Percentiles rank a stretch among this genome's conserved stretches.
phyloP scores from a whole-genome alignment of 2,888 invertebrate genomes.

The Anticlea derivata region DNA sequence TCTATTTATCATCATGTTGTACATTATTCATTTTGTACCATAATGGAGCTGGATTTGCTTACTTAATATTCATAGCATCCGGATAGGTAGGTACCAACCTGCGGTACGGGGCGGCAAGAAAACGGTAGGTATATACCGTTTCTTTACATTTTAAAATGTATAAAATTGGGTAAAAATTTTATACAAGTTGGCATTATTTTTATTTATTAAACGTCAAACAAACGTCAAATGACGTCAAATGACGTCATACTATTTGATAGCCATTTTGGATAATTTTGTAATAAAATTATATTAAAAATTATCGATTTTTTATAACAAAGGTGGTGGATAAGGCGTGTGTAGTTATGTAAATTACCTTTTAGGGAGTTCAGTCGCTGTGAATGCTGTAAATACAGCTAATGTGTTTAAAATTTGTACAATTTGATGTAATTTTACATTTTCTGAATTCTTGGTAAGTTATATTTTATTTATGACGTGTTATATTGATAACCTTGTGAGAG shows the following conservation, averaged over 20 bases:
- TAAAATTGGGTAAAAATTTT: not conserved
- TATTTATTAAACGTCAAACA: slow-evolving; percentile 3
- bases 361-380: slow-evolving; percentile 17
- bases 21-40: too few species aligned
- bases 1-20: too few species aligned
- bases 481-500: slow-evolving; percentile 21
- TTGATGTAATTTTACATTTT: slow-evolving; percentile 1
- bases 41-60: too few species aligned
- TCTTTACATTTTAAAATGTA: too few species aligned
- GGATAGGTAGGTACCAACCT: too few species aligned
- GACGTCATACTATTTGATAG: slow-evolving; percentile 35
- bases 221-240: slow-evolving; percentile 1
- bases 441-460: slow-evolving; percentile 56
- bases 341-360: slow-evolving; percentile 19
- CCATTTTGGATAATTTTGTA: slow-evolving; percentile 60
- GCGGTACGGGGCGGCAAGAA: too few species aligned
- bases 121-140: too few species aligned
- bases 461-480: slow-evolving; percentile 63
- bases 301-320: slow-evolving; percentile 64
- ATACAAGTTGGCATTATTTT: not conserved
- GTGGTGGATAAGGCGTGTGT: slow-evolving; percentile 38
- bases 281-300: slow-evolving; percentile 50
- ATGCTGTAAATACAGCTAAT: slow-evolving; percentile 10
- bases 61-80: too few species aligned
- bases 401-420: slow-evolving; percentile 11